phyloP scores from a whole-genome alignment of 2,888 invertebrate species.

The Girardia tigrina region DNA sequence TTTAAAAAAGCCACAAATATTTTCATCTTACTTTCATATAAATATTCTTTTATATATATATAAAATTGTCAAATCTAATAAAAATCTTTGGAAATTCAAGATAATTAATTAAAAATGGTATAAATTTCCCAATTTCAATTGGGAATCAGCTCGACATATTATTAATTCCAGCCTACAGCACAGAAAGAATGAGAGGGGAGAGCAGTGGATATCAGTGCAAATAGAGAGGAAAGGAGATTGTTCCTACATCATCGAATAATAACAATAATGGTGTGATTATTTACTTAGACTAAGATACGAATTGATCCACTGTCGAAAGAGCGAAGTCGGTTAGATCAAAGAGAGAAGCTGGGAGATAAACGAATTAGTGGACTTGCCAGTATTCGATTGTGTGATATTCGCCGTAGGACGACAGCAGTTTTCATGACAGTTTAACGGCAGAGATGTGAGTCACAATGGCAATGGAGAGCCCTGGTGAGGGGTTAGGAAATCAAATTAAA shows the following conservation, averaged over 20 bases:
- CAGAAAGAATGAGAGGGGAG: background rate
- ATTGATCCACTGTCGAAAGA: background rate
- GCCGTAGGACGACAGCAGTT: background rate
- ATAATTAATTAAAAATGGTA: constrained; percentile 19
- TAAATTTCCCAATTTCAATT: background rate
- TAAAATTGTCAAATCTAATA: constrained; percentile 1
- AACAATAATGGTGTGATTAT: constrained; percentile 17
- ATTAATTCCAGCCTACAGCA: constrained; percentile 23
- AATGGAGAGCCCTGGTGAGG: background rate
- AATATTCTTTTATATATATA: too few species aligned
- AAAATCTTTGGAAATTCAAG: constrained; percentile 2
- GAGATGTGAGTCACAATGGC: background rate
- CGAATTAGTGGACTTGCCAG: constrained; percentile 13
- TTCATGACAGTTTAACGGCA: constrained; percentile 10
- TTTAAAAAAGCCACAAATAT: too few species aligned
- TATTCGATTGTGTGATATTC: background rate
- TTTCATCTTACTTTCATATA: too few species aligned
- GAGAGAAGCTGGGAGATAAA: background rate
- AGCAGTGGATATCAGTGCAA: background rate
- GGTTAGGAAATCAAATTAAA: background rate
- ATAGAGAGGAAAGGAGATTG: background rate
- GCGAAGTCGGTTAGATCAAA: background rate
- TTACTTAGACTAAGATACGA: constrained; percentile 5
- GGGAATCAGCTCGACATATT: constrained; percentile 11
- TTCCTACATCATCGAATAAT: constrained; percentile 23